Evolutionary conservation across 2,888 invertebrate genomes (phyloP), one percentile per base, ranked within the genome.

Genomic region (Arrhopalites spinosus): DNA sequence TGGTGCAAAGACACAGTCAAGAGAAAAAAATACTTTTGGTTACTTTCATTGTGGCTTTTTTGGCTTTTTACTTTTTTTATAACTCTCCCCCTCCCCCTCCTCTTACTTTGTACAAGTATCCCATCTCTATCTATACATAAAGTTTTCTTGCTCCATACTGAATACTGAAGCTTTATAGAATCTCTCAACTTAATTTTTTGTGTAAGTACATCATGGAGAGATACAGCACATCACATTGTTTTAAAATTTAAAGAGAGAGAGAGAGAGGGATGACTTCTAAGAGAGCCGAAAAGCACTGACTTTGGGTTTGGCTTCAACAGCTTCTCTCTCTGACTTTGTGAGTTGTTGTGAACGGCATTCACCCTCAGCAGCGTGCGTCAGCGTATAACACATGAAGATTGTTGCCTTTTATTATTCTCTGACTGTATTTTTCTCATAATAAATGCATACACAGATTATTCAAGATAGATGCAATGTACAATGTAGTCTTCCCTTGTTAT

Each of bases 1-100:
- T 66, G 47, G 73, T 66, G 66, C 59, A 71, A 59, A 71, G 59
- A 71, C 59, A 71, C 70, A 71, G 30, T 56, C 59, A 59, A 71
- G n/a, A n/a, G n/a, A n/a, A n/a, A n/a, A n/a, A n/a, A n/a, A n/a
- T n/a, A n/a, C n/a, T n/a, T n/a, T n/a, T n/a, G n/a, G n/a, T n/a
- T n/a, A n/a, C n/a, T n/a, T n/a, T n/a, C n/a, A n/a, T n/a, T n/a
- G n/a, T n/a, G n/a, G n/a, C n/a, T n/a, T n/a, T n/a, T n/a, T n/a
- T n/a, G n/a, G n/a, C n/a, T n/a, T n/a, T n/a, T n/a, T n/a, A n/a
- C n/a, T n/a, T n/a, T n/a, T n/a, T 25, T 25, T 20, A 20, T 59
- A 17, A 1, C 20, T 13, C 5, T 5, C 23, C 13, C 20, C 2
- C n/a, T 59, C 20, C n/a, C 13, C 59, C 13, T 3, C 59, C 15